Percentiles rank a stretch among this genome's conserved stretches.
Conservation (phyloP, 2,797 vertebrate genomes). For the Neosilurus mollespiculum region DNA sequence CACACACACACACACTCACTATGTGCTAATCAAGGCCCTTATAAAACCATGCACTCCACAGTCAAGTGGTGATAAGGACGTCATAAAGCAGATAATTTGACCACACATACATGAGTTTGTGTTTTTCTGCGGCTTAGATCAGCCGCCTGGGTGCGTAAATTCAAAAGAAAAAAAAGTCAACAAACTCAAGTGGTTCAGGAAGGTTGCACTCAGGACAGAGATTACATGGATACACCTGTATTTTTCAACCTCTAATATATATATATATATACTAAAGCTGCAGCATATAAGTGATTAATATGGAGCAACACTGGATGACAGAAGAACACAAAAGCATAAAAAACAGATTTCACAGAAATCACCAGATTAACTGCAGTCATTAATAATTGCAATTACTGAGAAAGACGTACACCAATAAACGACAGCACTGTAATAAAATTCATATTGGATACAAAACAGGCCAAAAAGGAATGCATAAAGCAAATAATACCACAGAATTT, state of each 20-base stretch:
- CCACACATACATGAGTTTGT: conserved; percentile 4
- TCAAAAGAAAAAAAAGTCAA: conserved; percentile 38
- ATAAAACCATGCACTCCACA: conserved; percentile 36
- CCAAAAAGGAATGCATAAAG: not conserved
- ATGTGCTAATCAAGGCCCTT: conserved; percentile 52
- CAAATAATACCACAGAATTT: not conserved
- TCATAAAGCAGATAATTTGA: conserved; percentile 31
- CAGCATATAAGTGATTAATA: not conserved
- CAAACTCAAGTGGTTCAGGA: not conserved
- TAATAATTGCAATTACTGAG: too few species aligned
- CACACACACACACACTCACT: conserved; percentile 41
- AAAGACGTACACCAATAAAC: not conserved
- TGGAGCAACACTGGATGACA: not conserved
- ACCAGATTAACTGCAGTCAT: too few species aligned
- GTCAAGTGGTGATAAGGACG: conserved; percentile 40
- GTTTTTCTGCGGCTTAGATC: not conserved
- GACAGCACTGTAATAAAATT: not conserved
- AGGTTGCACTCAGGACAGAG: not conserved
- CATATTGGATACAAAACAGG: not conserved
- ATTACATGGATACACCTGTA: not conserved
- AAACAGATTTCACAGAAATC: not conserved
- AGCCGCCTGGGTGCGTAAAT: not conserved
- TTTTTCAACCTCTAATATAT: not conserved
- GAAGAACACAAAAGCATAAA: not conserved
- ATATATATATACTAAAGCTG: not conserved